phyloP scores from a whole-genome alignment of 2,797 vertebrate genomes.

The Morus bassanus region DNA sequence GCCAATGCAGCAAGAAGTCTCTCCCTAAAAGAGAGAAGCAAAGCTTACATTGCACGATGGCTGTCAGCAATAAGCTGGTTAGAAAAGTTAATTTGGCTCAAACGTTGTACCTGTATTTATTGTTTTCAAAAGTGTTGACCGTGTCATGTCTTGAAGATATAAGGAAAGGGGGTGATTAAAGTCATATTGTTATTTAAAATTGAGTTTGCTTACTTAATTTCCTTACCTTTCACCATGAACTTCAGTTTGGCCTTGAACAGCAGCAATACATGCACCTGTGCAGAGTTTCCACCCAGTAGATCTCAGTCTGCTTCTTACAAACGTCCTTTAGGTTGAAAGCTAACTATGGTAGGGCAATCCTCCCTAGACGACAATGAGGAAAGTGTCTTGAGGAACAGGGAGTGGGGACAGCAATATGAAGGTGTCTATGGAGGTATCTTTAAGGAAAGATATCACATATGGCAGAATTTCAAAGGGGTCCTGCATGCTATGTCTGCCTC shows the following conservation, averaged over 20 bases:
- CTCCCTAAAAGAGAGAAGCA: neutral
- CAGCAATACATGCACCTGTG: rapidly evolving
- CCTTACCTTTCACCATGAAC: neutral
- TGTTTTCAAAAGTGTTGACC: neutral
- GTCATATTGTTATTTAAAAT: neutral
- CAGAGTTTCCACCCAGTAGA: neutral
- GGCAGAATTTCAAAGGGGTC: neutral
- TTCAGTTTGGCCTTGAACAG: neutral
- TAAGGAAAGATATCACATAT: neutral
- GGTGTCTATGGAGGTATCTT: rapidly evolving
- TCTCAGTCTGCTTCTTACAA: neutral
- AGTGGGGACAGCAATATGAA: neutral
- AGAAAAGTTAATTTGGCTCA: neutral
- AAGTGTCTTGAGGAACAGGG: neutral
- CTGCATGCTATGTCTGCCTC: neutral
- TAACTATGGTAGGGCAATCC: neutral
- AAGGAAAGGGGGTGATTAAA: neutral
- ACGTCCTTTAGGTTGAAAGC: neutral
- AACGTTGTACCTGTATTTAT: neutral
- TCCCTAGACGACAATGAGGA: neutral
- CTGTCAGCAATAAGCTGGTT: neutral
- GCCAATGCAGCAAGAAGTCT: neutral
- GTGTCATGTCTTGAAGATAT: neutral
- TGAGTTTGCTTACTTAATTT: neutral
- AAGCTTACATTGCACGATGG: neutral